phyloP scores from a whole-genome alignment of 2,113 vertebrate species.

The Peromyscus polionotus region DNA sequence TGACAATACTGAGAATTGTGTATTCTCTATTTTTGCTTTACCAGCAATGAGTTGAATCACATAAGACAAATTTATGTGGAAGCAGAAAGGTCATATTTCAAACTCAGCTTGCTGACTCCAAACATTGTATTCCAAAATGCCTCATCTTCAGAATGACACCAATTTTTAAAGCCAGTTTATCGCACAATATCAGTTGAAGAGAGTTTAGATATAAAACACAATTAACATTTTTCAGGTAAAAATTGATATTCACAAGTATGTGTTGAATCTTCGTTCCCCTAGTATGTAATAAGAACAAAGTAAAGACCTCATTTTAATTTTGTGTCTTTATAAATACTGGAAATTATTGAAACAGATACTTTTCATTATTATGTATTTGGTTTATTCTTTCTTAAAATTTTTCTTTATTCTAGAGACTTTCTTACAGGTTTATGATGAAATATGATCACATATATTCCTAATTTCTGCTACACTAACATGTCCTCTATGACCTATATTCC shows the following conservation, averaged over 20 bases:
- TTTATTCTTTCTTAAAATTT: neutral
- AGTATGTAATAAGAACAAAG: neutral
- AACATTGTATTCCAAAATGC: neutral
- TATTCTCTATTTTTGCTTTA: neutral
- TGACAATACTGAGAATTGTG: neutral
- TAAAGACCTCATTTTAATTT: neutral
- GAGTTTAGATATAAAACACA: neutral
- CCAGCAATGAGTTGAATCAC: neutral
- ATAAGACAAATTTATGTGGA: neutral
- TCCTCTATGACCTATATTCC: neutral
- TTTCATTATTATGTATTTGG: constrained; percentile 19
- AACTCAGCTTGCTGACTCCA: neutral
- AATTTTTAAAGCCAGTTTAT: neutral
- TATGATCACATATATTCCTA: neutral
- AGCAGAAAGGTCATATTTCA: neutral
- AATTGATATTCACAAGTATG: neutral
- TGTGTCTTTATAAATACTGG: neutral
- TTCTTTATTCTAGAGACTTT: neutral
- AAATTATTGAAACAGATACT: neutral
- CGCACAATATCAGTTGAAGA: neutral
- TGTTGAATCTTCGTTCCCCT: neutral
- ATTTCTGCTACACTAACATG: neutral
- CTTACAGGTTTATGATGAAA: neutral
- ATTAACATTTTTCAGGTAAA: neutral
- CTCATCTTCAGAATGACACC: neutral